phyloP scores from a whole-genome alignment of 2,888 invertebrate species.

The Empis stercorea region DNA sequence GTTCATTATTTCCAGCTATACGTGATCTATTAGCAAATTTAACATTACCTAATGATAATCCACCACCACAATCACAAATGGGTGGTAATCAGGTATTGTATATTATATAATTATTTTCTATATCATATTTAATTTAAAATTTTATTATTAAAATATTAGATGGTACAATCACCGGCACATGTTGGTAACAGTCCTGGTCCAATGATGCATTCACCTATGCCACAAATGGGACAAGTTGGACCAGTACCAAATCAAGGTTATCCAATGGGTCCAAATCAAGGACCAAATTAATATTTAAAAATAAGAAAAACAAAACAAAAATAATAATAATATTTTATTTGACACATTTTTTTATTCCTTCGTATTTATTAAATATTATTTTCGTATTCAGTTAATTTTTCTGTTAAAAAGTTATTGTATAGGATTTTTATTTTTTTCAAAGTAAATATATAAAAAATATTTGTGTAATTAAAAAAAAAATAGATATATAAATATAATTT shows the following conservation, averaged over 20 bases:
- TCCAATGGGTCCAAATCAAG: slow-evolving; percentile 26
- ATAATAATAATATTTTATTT: slow-evolving; percentile 12
- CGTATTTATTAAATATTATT: neutral
- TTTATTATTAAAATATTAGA: slow-evolving; percentile 22
- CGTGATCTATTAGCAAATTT: slow-evolving; percentile 77
- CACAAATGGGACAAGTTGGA: slow-evolving; percentile 32
- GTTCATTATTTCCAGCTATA: slow-evolving; percentile 83
- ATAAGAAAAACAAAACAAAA: too few relatives aligned
- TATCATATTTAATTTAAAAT: too few relatives aligned
- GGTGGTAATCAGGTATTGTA: slow-evolving; percentile 16
- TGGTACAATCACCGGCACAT: slow-evolving; percentile 37
- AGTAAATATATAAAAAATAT: too few relatives aligned
- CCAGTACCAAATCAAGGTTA: slow-evolving; percentile 25
- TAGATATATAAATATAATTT: too few relatives aligned
- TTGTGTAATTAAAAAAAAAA: too few relatives aligned
- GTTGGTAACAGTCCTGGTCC: slow-evolving; percentile 40
- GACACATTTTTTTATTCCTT: slow-evolving; percentile 10
- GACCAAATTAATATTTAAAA: slow-evolving; percentile 24
- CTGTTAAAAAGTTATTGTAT: too few relatives aligned
- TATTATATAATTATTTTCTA: neutral
- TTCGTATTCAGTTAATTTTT: too few relatives aligned
- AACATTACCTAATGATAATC: slow-evolving; percentile 64
- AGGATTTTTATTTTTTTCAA: too few relatives aligned
- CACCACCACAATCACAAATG: slow-evolving; percentile 38
- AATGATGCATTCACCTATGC: slow-evolving; percentile 47